These are phyloP conservation scores for Ectropis grisescens DNA, from an alignment of 1,140 invertebrate genomes.

Conservation along the genomic window DNA sequence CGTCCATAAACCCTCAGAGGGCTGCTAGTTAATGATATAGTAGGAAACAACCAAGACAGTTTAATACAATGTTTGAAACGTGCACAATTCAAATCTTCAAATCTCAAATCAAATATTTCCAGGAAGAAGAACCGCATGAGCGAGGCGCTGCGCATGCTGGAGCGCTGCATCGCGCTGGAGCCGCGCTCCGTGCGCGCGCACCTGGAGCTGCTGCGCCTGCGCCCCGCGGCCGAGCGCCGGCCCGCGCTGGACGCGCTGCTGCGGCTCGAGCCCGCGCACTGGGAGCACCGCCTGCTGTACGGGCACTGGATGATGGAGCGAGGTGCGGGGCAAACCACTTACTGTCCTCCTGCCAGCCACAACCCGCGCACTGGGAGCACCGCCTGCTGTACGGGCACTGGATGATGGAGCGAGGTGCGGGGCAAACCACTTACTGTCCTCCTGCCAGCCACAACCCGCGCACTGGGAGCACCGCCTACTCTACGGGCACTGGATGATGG, in stretches of 20 bases:
- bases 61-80: no score
- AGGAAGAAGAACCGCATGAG: constrained; percentile 77
- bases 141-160: constrained; percentile 77
- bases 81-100: no score
- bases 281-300: constrained; percentile 77
- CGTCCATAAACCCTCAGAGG: no score
- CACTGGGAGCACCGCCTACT: constrained; percentile 77
- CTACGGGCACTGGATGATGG: constrained; percentile 77
- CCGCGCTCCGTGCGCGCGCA: constrained; percentile 78
- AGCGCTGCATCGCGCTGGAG: constrained; percentile 76
- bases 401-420: constrained; percentile 76
- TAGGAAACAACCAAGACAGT: no score
- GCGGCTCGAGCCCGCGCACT: constrained; percentile 74
- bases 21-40: no score
- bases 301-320: constrained; percentile 76
- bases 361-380: constrained; percentile 77
- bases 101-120: no score
- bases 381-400: constrained; percentile 77
- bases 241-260: constrained; percentile 71
- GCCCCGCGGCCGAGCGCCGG: constrained; percentile 68
- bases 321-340: no score
- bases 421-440: no score
- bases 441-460: constrained; percentile 73
- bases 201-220: constrained; percentile 74
- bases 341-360: no score